Base-by-base conservation (phyloP, 2,113 vertebrate genomes). In the Zapornia atra region DNA sequence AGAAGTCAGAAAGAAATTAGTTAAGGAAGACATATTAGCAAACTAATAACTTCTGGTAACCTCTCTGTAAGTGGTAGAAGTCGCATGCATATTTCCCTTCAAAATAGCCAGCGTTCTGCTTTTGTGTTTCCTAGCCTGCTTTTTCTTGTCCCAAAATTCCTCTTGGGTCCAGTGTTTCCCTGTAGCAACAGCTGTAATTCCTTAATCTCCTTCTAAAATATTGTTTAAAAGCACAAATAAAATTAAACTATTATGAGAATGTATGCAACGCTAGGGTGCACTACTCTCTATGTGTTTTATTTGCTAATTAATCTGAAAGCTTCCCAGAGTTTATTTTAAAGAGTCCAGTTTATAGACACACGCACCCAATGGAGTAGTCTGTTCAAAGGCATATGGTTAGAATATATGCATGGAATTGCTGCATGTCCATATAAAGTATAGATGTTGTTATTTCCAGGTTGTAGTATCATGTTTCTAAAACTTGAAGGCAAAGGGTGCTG, bases 301-400 rank as follows among this genome's bases (percentile, higher is more conserved):
- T 97, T 85, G 29, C 64, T 82, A 92, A 94, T 95, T 95, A 95
- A 89, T 87, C 56, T 87, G 38, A 71, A 82, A 94, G 65, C 64
- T 69, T 96, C 60, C 54, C 68, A 79, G 73, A 75, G 59, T 64
- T 95, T 83, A 81, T 94, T 95, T 94, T 69, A 56, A 93, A 40
- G 29, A 48, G 75, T 68, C 70, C 70, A 21, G 56, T 94, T 96
- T 96, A 86, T 89, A 83, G 78, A 95, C 40, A 86, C 0, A 0
- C 1, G 2, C 13, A 38, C 11, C 34, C 34, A 90, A 40, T 5
- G 9, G 48, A 71, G n/a, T 2, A 81, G 44, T 53, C 31, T 53
- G 25, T 88, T 54, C 71, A 73, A 15, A 59, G 46, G 77, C 56
- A 48, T 77, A 20, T 40, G 53, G 48, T 91, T 78, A 44, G 75